phyloP scores from a whole-genome alignment of 2,888 invertebrate species.

The Perizoma flavofasciatum region DNA sequence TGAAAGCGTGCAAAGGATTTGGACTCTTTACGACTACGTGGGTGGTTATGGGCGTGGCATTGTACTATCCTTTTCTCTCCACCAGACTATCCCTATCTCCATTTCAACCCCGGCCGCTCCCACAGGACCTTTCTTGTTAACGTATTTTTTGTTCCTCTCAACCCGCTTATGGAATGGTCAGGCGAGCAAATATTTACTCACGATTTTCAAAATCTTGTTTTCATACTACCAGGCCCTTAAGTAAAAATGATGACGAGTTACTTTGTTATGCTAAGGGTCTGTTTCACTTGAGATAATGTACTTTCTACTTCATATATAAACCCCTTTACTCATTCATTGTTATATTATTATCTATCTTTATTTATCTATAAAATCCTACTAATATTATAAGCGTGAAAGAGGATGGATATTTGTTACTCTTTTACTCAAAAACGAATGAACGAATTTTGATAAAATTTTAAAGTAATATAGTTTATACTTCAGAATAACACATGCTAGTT shows the following conservation, averaged over 20 bases:
- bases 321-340: not conserved
- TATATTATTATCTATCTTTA: not conserved
- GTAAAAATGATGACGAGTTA: constrained; percentile 63
- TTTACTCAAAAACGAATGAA: too few species aligned
- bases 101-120: constrained; percentile 75
- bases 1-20: constrained; percentile 83
- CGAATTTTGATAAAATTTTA: too few species aligned
- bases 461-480: too few species aligned
- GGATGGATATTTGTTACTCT: too few species aligned
- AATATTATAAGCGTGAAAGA: too few species aligned
- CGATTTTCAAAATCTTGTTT: constrained; percentile 81
- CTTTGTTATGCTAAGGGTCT: constrained; percentile 45
- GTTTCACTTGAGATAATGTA: constrained; percentile 39
- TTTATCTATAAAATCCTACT: too few species aligned
- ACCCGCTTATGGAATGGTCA: constrained; percentile 76
- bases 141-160: constrained; percentile 78
- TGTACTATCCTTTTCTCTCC: constrained; percentile 55
- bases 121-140: constrained; percentile 82
- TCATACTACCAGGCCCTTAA: constrained; percentile 68
- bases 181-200: constrained; percentile 82
- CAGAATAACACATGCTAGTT: too few species aligned
- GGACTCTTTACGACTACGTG: constrained; percentile 83
- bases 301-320: constrained; percentile 22
- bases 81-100: constrained; percentile 44
- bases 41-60: constrained; percentile 82